A percentile compares a stretch with the other conserved stretches of the same genome.
Conservation (phyloP, 2,113 vertebrate species). For the Chamaetylas fuelleborni region DNA sequence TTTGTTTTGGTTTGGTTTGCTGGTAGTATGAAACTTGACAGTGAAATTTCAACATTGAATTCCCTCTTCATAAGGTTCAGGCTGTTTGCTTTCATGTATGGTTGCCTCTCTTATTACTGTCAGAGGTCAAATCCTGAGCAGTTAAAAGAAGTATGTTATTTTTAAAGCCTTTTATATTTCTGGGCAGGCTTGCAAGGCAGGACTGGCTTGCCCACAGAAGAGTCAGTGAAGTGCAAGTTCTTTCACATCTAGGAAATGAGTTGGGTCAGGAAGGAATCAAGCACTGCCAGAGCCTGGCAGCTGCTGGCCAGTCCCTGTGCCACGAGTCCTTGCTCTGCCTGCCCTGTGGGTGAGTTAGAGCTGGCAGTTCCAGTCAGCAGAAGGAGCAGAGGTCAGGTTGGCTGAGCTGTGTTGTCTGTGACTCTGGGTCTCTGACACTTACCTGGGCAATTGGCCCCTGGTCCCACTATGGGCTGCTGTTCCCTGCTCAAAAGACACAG, state of each 20-base stretch:
- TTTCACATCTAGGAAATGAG: neutral
- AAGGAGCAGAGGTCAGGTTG: neutral
- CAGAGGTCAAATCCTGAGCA: neutral
- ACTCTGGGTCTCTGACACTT: neutral
- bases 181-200: neutral
- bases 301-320: neutral
- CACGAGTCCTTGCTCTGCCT: neutral
- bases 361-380: neutral
- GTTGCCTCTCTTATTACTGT: neutral
- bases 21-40: neutral
- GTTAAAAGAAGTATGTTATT: neutral
- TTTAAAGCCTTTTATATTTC: neutral
- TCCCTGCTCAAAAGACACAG: neutral
- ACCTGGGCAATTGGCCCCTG: neutral
- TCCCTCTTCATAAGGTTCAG: neutral
- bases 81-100: neutral
- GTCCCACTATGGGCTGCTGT: neutral
- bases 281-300: neutral
- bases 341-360: neutral
- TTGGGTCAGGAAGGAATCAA: neutral
- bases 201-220: neutral
- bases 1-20: neutral
- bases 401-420: neutral
- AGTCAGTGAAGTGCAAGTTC: neutral
- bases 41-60: neutral